Conservation (phyloP, 2,113 vertebrate species). For the Pterocles burchelli region DNA sequence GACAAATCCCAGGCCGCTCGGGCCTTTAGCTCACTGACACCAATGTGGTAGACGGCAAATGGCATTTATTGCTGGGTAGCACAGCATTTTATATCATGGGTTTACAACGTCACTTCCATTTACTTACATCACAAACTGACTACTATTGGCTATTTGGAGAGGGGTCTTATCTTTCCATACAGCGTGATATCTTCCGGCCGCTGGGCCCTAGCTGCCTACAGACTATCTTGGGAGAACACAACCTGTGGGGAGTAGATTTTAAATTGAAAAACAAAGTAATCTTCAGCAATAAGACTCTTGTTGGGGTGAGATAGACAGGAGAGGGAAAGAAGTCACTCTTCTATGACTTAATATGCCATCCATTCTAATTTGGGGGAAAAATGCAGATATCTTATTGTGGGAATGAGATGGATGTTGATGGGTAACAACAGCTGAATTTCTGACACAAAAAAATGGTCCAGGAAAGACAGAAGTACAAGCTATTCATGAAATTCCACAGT, state of each 20-base stretch:
- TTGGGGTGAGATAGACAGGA: neutral
- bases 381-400: neutral
- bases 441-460: neutral
- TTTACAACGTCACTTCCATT: too few species aligned
- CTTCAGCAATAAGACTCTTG: neutral
- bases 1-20: too few species aligned
- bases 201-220: too few species aligned
- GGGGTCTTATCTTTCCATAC: too few species aligned
- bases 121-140: too few species aligned
- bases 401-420: neutral
- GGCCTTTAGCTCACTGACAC: too few species aligned
- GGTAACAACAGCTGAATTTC: neutral
- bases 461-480: neutral
- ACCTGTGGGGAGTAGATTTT: neutral
- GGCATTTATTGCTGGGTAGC: too few species aligned
- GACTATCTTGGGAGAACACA: rapidly evolving
- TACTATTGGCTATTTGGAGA: too few species aligned
- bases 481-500: rapidly evolving
- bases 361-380: neutral
- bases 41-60: too few species aligned
- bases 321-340: neutral
- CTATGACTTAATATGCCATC: rapidly evolving
- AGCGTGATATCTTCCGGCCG: too few species aligned
- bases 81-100: too few species aligned
- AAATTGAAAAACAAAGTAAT: neutral